Conservation (phyloP, 2,888 invertebrate genomes). For the Amblyjoppa fuscipennis region DNA sequence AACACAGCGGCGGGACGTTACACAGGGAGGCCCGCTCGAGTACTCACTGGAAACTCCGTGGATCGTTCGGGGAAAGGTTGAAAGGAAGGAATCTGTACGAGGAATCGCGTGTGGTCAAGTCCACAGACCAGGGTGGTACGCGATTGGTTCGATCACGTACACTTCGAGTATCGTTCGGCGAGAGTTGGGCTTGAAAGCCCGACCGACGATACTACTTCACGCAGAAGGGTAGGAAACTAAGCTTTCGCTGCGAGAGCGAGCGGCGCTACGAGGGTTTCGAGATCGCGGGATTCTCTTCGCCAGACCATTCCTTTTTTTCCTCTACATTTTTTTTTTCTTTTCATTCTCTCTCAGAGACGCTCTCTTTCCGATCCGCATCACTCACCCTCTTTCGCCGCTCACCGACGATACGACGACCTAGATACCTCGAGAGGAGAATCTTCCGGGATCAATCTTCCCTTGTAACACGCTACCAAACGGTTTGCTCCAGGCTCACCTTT, state of each 20-base stretch:
- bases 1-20: slow-evolving; percentile 13
- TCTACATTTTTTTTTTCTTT: slow-evolving; percentile 41
- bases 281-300: slow-evolving; percentile 52
- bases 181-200: slow-evolving; percentile 61
- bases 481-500: slow-evolving; percentile 43
- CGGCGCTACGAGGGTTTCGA: slow-evolving; percentile 48
- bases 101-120: slow-evolving; percentile 62
- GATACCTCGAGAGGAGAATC: slow-evolving; percentile 57
- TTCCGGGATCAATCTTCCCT: slow-evolving; percentile 61
- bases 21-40: slow-evolving; percentile 1
- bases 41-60: slow-evolving; percentile 30
- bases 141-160: slow-evolving; percentile 63
- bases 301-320: slow-evolving; percentile 37
- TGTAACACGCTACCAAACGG: slow-evolving; percentile 46
- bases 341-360: slow-evolving; percentile 58
- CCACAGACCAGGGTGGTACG: slow-evolving; percentile 35
- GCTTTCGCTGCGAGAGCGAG: slow-evolving; percentile 46
- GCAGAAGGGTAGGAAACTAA: slow-evolving; percentile 64
- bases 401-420: slow-evolving; percentile 59
- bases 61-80: slow-evolving; percentile 54
- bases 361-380: slow-evolving; percentile 51
- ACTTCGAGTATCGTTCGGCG: slow-evolving; percentile 58
- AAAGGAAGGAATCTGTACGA: slow-evolving; percentile 61
- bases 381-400: slow-evolving; percentile 35
- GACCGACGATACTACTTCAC: slow-evolving; percentile 60